Conservation (phyloP, 2,888 invertebrate species). For the Eulithis testata region DNA sequence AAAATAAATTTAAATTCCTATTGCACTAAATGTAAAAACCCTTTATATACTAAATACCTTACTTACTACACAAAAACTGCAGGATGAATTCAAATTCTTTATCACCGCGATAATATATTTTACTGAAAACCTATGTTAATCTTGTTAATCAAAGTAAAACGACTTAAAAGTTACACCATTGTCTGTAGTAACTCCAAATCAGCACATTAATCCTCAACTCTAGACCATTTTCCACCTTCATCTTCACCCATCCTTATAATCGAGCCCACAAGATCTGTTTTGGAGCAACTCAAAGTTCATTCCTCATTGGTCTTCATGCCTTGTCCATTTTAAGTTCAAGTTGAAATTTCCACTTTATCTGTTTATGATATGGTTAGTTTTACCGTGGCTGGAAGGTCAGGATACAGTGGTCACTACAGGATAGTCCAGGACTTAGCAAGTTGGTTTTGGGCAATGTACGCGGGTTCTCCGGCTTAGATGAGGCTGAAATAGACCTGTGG, state of each 20-base stretch:
- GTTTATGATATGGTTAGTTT: not conserved
- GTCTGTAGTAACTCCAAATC: constrained; percentile 34
- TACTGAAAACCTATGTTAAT: constrained; percentile 14
- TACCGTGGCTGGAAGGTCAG: constrained; percentile 1
- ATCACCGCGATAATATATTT: too few relatives aligned
- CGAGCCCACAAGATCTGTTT: constrained; percentile 5
- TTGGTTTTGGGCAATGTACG: constrained; percentile 51
- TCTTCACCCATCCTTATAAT: not conserved
- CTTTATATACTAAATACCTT: too few relatives aligned
- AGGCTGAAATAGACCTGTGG: constrained; percentile 25
- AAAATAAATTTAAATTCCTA: too few relatives aligned
- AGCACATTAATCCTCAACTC: constrained; percentile 30
- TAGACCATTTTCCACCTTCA: not conserved
- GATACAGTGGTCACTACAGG: constrained; percentile 12
- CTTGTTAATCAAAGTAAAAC: constrained; percentile 22
- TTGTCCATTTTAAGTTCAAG: not conserved
- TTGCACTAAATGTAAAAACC: too few relatives aligned
- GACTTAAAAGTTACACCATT: constrained; percentile 29
- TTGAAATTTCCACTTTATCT: not conserved
- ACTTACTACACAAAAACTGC: too few relatives aligned
- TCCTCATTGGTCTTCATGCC: not conserved
- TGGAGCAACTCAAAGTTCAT: not conserved
- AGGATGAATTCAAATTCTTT: too few relatives aligned
- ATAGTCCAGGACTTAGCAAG: constrained; percentile 40
- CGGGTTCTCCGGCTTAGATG: constrained; percentile 53